Evolutionary conservation across 1,140 invertebrate species (phyloP), one percentile per base, ranked within the genome.

Genomic region (Aphelinus atriplicis): DNA sequence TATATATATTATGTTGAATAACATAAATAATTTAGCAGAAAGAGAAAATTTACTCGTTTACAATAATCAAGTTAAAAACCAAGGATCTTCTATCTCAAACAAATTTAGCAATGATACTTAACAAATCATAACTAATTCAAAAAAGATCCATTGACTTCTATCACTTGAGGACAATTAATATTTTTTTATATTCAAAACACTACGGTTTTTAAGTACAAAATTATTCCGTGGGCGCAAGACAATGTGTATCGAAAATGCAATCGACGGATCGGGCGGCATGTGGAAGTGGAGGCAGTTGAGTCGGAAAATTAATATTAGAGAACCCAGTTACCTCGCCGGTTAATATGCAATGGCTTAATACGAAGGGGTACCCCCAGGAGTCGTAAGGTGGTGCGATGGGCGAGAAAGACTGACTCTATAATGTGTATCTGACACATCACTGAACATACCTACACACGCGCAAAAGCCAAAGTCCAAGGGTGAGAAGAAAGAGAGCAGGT

Each of bases 321-420:
- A 79, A 81, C 78, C 76, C 80, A 81, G 80, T 85, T 84, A 84
- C 80, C 76, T 78, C 75, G 77, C 48, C 76, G 80, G 75, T 83
- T 81, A 83, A 81, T 82, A 84, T 82, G 80, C 81, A 84, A 84
- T 78, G 79, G 81, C 61, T 84, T 85, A 84, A 84, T 83, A 84
- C 79, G 81, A 83, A 84, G 81, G 80, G 79, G 81, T 68, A 80
- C 82, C 82, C 82, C 75, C 62, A 82, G 82, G 83, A 84, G 81
- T 82, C 82, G 82, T 83, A 85, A 84, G 82, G 81, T 82, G 79
- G 3, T 43, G 45, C 3, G 6, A 9, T 63, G 43, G 9, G 61
- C 3, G 45, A 48, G 61, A 63, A 43, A 3, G 61, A 63, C 7
- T 1, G 61, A 4, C 7, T 7, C 10, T 3, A 57, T 7, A n/a